Evolutionary conservation across 2,888 invertebrate genomes (phyloP).

Genomic region (Galerucella pusilla): DNA sequence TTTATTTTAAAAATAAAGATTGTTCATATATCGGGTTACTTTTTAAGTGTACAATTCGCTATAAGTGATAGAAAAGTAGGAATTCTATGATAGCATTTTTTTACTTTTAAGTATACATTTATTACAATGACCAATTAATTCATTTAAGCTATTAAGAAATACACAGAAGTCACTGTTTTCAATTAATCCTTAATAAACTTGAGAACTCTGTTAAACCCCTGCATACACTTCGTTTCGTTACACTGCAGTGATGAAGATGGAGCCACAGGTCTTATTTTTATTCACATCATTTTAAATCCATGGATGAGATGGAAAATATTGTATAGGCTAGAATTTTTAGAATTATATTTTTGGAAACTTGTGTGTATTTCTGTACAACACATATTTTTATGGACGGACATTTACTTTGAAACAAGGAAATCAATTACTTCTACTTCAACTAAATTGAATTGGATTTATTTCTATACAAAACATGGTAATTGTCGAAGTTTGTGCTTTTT

Average conservation of each 20-base stretch:
- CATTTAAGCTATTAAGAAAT: slow-evolving; percentile 23
- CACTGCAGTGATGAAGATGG: no score
- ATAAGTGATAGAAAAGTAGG: slow-evolving; percentile 52
- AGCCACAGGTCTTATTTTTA: no score
- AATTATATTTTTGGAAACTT: neutral
- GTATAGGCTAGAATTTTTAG: neutral
- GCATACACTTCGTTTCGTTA: no score
- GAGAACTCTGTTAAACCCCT: no score
- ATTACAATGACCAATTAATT: slow-evolving; percentile 44
- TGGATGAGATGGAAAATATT: no score
- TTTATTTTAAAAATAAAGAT: neutral
- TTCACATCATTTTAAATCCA: no score
- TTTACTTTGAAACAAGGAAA: slow-evolving; percentile 2
- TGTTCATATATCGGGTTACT: slow-evolving; percentile 7
- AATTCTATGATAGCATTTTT: slow-evolving; percentile 49
- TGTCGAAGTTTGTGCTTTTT: neutral
- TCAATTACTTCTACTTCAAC: neutral
- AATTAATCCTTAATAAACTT: neutral
- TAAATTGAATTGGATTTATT: neutral
- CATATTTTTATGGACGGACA: neutral
- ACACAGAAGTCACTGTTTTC: slow-evolving; percentile 12
- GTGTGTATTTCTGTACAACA: slow-evolving; percentile 3
- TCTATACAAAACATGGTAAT: slow-evolving; percentile 1
- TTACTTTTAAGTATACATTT: slow-evolving; percentile 36
- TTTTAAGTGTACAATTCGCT: slow-evolving; percentile 20